These are phyloP conservation scores for Callopanchax toddi DNA, from an alignment of 2,113 vertebrate genomes.

Conservation along the genomic window DNA sequence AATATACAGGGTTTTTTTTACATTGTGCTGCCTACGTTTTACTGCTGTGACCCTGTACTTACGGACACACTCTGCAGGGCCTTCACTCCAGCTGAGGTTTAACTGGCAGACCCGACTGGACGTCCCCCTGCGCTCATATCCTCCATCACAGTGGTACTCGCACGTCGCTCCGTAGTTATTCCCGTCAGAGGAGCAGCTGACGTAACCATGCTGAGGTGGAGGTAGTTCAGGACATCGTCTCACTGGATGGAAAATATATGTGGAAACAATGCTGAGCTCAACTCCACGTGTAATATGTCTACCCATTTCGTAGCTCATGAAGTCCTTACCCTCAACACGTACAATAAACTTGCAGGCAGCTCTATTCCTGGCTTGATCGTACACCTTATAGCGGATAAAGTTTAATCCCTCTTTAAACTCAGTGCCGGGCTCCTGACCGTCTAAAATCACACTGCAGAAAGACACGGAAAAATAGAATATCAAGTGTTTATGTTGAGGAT, in stretches of 20 bases:
- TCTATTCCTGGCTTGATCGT: conserved; percentile 90
- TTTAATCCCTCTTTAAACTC: conserved; percentile 88
- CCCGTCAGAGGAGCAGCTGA: conserved; percentile 87
- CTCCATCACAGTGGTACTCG: conserved; percentile 89
- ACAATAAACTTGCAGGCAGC: conserved; percentile 95
- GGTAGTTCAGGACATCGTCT: conserved; percentile 85
- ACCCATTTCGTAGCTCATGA: not conserved
- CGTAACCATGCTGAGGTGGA: conserved; percentile 85
- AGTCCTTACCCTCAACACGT: conserved; percentile 86
- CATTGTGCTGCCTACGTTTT: too few species aligned
- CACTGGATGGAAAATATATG: conserved; percentile 76
- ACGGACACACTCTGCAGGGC: conserved; percentile 83
- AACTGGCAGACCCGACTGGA: conserved; percentile 86
- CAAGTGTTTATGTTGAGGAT: not conserved
- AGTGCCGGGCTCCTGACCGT: conserved; percentile 85
- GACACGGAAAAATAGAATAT: not conserved
- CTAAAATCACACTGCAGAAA: conserved; percentile 82
- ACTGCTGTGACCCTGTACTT: conserved; percentile 68
- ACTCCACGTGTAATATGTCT: not conserved
- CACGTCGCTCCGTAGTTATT: conserved; percentile 92
- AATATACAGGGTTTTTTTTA: too few species aligned
- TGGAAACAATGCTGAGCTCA: not conserved
- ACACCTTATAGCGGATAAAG: conserved; percentile 89
- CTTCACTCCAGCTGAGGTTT: conserved; percentile 86
- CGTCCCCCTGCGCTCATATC: conserved; percentile 85